A percentile compares a stretch with the other conserved stretches of the same genome.
These are phyloP conservation scores for Saccopteryx leptura DNA, from an alignment of 2,113 vertebrate genomes.

Conservation along the genomic window DNA sequence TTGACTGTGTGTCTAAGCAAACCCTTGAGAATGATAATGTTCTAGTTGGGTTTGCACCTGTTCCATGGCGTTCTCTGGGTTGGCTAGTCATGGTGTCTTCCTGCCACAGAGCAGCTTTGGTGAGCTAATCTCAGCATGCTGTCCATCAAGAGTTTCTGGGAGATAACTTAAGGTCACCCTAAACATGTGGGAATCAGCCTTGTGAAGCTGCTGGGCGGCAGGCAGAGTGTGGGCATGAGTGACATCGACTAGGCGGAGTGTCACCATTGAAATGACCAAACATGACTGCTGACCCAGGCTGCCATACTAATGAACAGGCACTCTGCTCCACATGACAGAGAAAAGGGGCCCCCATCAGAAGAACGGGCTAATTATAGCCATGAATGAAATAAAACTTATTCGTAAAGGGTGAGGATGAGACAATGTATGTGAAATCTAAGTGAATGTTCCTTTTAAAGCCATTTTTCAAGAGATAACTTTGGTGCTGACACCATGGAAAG, in stretches of 20 bases:
- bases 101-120: not conserved
- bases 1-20: not conserved
- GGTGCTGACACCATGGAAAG: slow-evolving; percentile 87
- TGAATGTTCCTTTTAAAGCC: slow-evolving; percentile 81
- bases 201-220: not conserved
- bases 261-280: not conserved
- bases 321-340: not conserved
- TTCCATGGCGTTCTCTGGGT: not conserved
- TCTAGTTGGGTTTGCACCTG: not conserved
- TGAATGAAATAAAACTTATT: slow-evolving; percentile 70
- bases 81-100: not conserved
- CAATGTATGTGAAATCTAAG: slow-evolving; percentile 59
- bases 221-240: not conserved
- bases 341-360: not conserved
- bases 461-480: slow-evolving; percentile 83
- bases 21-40: accelerated
- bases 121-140: not conserved
- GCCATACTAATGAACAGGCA: not conserved
- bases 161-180: not conserved
- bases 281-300: not conserved
- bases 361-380: slow-evolving; percentile 19
- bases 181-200: not conserved
- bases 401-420: not conserved
- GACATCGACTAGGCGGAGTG: not conserved
- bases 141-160: not conserved